phyloP scores from a whole-genome alignment of 1,140 invertebrate species.

The Bathynomus jamesi region DNA sequence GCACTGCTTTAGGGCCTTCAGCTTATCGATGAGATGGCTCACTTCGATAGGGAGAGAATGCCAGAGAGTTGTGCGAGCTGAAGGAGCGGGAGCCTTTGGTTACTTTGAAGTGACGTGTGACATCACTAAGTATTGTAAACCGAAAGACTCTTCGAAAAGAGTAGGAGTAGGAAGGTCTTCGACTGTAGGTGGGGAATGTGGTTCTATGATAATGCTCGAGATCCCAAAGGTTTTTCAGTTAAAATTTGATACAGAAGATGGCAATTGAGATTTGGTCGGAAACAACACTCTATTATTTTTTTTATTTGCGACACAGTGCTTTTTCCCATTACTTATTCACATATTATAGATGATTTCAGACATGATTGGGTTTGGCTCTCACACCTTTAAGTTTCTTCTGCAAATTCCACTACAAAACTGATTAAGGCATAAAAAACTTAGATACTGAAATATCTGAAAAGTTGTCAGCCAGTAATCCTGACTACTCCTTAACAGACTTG shows the following conservation, averaged over 20 bases:
- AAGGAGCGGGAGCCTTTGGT: constrained; percentile 92
- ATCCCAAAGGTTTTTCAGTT: constrained; percentile 86
- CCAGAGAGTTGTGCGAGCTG: constrained; percentile 97
- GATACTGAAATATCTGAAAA: constrained; percentile 60
- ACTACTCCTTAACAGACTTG: constrained; percentile 76
- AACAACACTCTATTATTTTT: constrained; percentile 94
- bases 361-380: constrained; percentile 94
- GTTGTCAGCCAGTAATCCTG: constrained; percentile 68
- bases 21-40: constrained; percentile 78
- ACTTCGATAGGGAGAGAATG: constrained; percentile 88
- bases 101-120: constrained; percentile 93
- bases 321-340: constrained; percentile 80
- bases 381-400: constrained; percentile 92
- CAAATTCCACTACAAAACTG: constrained; percentile 82
- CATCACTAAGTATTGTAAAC: constrained; percentile 74
- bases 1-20: constrained; percentile 76
- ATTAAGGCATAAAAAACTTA: constrained; percentile 63
- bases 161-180: constrained; percentile 75
- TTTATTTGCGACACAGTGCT: constrained; percentile 78
- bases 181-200: constrained; percentile 81
- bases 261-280: constrained; percentile 93
- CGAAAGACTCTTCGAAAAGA: constrained; percentile 67
- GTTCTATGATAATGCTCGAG: constrained; percentile 67
- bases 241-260: constrained; percentile 97
- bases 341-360: constrained; percentile 91